These are phyloP conservation scores for Myiotriccus ornatus DNA, from an alignment of 2,797 vertebrate species.

Conservation along the genomic window DNA sequence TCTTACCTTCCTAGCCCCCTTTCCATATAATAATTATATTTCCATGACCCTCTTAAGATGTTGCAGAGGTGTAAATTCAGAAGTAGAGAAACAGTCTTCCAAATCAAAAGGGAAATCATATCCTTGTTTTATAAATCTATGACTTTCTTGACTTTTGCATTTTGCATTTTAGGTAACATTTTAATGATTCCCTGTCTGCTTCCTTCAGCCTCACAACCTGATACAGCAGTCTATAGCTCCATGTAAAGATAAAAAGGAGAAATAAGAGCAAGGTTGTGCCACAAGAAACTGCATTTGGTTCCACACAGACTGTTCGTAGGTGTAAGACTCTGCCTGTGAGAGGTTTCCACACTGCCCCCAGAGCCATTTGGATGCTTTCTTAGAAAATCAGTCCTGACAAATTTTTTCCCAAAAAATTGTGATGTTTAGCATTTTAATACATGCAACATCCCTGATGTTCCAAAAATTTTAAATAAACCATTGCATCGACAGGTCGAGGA, in stretches of 20 bases:
- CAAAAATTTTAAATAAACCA: background rate
- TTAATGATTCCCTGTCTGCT: background rate
- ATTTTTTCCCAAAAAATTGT: background rate
- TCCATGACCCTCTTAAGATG: background rate
- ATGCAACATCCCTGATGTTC: background rate
- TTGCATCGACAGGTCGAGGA: background rate
- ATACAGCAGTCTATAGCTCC: background rate
- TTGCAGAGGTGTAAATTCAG: background rate
- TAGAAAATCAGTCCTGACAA: background rate
- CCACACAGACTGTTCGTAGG: rapidly evolving
- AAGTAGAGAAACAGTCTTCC: background rate
- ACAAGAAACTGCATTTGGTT: background rate
- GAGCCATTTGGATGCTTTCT: background rate
- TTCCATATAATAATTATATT: background rate
- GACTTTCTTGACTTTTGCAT: background rate
- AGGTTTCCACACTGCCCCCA: background rate
- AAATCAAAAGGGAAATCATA: background rate
- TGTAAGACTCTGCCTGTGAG: background rate
- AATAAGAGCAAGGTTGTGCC: background rate
- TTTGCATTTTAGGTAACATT: background rate
- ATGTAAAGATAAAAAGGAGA: background rate
- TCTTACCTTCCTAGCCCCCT: background rate
- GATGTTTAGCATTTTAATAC: background rate
- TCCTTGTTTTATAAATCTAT: background rate
- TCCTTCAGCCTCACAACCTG: background rate